Percentiles rank a stretch among this genome's conserved stretches.
phyloP scores from a whole-genome alignment of 2,797 vertebrate species.

The Danio tinwini region DNA sequence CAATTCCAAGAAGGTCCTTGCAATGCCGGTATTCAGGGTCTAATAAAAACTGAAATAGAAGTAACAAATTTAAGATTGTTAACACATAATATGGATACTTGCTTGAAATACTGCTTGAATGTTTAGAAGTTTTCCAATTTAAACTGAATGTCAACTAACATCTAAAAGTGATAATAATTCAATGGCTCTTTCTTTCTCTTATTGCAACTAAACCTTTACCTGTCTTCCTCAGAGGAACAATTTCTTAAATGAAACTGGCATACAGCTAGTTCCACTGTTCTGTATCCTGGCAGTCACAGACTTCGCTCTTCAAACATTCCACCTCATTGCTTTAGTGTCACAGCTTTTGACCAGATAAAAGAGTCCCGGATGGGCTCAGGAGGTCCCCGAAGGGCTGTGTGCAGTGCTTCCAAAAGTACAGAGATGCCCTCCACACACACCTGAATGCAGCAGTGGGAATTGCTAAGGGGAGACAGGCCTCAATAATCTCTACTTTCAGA shows the following conservation, averaged over 20 bases:
- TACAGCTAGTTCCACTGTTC: neutral
- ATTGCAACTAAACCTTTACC: neutral
- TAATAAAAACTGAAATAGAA: neutral
- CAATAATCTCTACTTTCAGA: slow-evolving; percentile 41
- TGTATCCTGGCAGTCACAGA: slow-evolving; percentile 6
- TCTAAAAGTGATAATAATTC: neutral
- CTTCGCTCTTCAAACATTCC: slow-evolving; percentile 5
- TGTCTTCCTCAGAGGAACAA: neutral
- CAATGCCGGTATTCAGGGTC: no score
- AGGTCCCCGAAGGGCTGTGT: slow-evolving; percentile 21
- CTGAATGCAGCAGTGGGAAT: slow-evolving; percentile 7
- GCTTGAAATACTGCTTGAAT: neutral
- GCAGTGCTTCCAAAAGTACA: slow-evolving; percentile 2
- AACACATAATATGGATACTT: neutral
- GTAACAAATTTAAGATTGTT: neutral
- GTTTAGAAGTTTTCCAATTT: neutral
- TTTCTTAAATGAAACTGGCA: neutral
- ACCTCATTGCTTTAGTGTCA: slow-evolving; percentile 19
- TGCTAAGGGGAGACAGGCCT: slow-evolving; percentile 43
- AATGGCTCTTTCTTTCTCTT: neutral
- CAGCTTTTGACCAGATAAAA: slow-evolving; percentile 34
- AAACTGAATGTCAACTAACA: neutral
- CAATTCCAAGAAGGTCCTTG: no score
- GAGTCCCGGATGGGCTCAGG: neutral
- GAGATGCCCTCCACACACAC: slow-evolving; percentile 13